phyloP scores from a whole-genome alignment of 2,113 vertebrate species.

The Atrichornis clamosus region DNA sequence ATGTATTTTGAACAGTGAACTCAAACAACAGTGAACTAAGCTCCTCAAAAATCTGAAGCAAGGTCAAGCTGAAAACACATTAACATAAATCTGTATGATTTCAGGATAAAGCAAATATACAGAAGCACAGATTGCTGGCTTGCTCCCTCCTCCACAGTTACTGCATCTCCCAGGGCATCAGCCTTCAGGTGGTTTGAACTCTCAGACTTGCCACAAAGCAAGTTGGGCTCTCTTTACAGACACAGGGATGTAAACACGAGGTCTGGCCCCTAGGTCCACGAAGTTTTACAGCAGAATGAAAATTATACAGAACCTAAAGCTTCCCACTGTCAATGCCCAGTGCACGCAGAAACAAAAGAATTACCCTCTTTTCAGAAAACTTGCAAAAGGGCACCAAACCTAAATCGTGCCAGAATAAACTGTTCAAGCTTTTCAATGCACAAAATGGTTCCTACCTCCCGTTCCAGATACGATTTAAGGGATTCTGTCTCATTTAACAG shows the following conservation, averaged over 20 bases:
- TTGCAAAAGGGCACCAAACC: not conserved
- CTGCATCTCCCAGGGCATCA: not conserved
- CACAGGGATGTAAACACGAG: not conserved
- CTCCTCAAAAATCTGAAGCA: not conserved
- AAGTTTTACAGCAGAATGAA: not conserved
- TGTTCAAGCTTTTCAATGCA: not conserved
- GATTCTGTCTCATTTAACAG: conserved; percentile 96
- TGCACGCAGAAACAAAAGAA: not conserved
- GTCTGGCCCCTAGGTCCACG: not conserved
- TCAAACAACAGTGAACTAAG: not conserved
- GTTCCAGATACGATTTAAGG: conserved; percentile 93
- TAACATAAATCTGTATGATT: not conserved
- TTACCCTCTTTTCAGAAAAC: not conserved
- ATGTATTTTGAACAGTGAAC: not conserved
- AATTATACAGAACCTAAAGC: not conserved
- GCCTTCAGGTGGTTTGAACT: not conserved
- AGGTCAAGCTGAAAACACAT: not conserved
- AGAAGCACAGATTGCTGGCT: not conserved
- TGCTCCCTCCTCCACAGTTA: not conserved
- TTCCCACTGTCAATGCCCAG: not conserved
- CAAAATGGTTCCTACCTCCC: conserved; percentile 83
- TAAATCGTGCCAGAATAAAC: not conserved
- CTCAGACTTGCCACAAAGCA: not conserved
- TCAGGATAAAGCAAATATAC: not conserved
- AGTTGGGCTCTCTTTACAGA: not conserved